These are phyloP conservation scores for Ichneumon xanthorius DNA, from an alignment of 2,888 invertebrate species.

Conservation along the genomic window DNA sequence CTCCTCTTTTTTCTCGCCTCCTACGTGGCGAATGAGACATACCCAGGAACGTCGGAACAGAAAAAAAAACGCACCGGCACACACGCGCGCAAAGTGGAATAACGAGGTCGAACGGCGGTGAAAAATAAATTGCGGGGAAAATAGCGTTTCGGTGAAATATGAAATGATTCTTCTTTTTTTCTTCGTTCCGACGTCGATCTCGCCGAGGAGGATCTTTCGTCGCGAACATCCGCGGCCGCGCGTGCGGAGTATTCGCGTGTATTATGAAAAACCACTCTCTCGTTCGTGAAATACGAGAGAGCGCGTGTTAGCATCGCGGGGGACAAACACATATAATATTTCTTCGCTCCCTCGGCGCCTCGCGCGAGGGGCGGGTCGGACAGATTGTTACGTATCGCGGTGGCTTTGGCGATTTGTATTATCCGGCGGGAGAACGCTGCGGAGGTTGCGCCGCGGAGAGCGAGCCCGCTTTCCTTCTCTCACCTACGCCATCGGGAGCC, in stretches of 20 bases:
- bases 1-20: conserved; percentile 11
- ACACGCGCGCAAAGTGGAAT: neutral
- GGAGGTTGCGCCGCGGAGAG: neutral
- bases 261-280: conserved; percentile 39
- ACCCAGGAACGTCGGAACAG: conserved; percentile 30
- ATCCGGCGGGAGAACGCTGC: conserved; percentile 22
- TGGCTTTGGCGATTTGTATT: conserved; percentile 60
- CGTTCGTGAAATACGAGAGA: conserved; percentile 32
- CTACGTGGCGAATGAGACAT: conserved; percentile 52
- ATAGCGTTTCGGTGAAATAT: conserved; percentile 19
- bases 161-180: neutral
- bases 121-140: conserved; percentile 47
- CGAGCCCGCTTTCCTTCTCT: conserved; percentile 5
- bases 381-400: conserved; percentile 59
- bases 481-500: conserved; percentile 17
- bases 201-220: conserved; percentile 26
- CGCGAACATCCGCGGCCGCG: neutral
- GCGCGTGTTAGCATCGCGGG: conserved; percentile 9
- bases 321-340: conserved; percentile 59
- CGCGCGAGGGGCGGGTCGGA: conserved; percentile 24
- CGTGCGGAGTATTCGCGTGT: conserved; percentile 31
- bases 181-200: conserved; percentile 47
- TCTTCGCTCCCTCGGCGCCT: conserved; percentile 36
- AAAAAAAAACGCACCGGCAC: conserved; percentile 9
- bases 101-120: conserved; percentile 19